Conservation (phyloP, 2,888 invertebrate genomes). For the Parapristionchus giblindavisi region DNA sequence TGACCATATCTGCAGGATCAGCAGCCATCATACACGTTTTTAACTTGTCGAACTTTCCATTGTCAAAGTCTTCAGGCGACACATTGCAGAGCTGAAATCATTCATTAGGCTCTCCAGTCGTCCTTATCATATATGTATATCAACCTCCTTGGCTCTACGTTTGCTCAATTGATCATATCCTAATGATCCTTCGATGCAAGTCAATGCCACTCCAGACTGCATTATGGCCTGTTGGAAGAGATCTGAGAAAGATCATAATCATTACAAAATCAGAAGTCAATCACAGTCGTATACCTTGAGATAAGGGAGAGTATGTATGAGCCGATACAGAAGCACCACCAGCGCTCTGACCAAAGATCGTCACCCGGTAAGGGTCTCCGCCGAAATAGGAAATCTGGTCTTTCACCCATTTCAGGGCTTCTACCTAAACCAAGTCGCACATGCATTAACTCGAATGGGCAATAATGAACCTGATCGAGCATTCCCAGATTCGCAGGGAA, state of each 20-base stretch:
- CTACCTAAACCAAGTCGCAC: neutral
- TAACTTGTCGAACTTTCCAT: constrained; percentile 18
- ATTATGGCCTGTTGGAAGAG: constrained; percentile 39
- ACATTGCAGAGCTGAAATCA: constrained; percentile 34
- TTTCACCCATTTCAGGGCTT: constrained; percentile 32
- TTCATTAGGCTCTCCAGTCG: neutral
- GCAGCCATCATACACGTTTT: neutral
- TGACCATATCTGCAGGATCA: constrained; percentile 7
- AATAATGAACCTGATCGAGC: constrained; percentile 17
- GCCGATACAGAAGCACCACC: constrained; percentile 34
- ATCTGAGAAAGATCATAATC: constrained; percentile 11
- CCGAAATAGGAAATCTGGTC: constrained; percentile 35
- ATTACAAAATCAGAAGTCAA: neutral
- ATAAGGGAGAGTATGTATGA: constrained; percentile 28
- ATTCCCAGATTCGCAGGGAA: constrained; percentile 35
- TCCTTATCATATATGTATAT: neutral
- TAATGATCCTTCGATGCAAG: constrained; percentile 29
- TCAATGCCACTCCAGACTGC: constrained; percentile 38
- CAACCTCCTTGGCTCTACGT: constrained; percentile 23
- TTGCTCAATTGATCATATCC: constrained; percentile 28
- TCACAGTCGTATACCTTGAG: neutral
- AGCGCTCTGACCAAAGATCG: constrained; percentile 32
- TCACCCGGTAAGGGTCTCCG: constrained; percentile 32
- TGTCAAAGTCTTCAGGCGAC: neutral
- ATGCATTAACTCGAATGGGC: neutral